Percentiles rank a stretch among this genome's conserved stretches.
phyloP scores from a whole-genome alignment of 92 coral and sea anemone genomes.

The Porites divaricata region DNA sequence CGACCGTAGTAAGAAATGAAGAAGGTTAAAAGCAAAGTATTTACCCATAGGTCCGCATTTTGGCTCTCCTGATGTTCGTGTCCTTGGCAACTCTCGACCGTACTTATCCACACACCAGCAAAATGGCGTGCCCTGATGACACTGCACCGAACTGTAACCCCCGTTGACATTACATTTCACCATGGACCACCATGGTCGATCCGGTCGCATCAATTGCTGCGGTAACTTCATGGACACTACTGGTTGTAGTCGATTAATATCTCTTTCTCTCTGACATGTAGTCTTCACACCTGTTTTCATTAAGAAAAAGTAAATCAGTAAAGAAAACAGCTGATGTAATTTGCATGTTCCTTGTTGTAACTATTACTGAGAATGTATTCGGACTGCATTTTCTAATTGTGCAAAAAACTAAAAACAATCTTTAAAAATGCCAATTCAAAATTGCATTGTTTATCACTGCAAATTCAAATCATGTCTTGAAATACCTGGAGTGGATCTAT shows the following conservation, averaged over 20 bases:
- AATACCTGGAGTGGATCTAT: constrained; percentile 70
- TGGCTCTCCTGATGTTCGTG: constrained; percentile 67
- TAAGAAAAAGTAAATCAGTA: background rate
- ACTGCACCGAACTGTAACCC: constrained; percentile 76
- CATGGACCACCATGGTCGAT: constrained; percentile 34
- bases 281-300: constrained; percentile 28
- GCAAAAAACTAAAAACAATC: background rate
- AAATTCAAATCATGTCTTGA: background rate
- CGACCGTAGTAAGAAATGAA: background rate
- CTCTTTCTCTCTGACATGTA: constrained; percentile 23
- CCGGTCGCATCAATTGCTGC: background rate
- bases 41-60: constrained; percentile 69
- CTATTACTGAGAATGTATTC: background rate
- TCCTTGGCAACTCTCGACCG: constrained; percentile 82
- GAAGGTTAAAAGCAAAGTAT: background rate
- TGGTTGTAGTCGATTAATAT: constrained; percentile 9
- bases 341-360: background rate
- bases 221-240: constrained; percentile 41
- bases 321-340: background rate
- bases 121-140: constrained; percentile 78
- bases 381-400: background rate
- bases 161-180: constrained; percentile 72
- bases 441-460: background rate
- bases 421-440: background rate
- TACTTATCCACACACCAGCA: constrained; percentile 96